Evolutionary conservation across 2,888 invertebrate species (phyloP), one percentile per base, ranked within the genome.

Genomic region (Acleris holmiana): DNA sequence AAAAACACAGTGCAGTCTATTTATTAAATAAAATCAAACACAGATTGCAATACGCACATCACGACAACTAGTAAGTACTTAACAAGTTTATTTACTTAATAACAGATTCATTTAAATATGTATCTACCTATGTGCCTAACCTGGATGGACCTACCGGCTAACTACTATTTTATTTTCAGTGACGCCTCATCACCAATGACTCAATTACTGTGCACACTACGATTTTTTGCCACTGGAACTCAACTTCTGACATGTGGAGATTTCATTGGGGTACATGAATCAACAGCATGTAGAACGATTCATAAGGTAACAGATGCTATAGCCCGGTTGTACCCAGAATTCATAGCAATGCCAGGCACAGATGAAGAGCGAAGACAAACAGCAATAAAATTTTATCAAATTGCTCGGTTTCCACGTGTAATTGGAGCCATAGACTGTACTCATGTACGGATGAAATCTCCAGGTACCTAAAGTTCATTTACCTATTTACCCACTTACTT

Each of bases 341-440:
- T 41, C 41, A 54, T 54, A 4, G 10, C 7, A 2, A 41, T 54
- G 19, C 54, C 54, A 15, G 7, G 5, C 6, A 54, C 54, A n/a
- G 5, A 18, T 7, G 41, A 54, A 15, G 41, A 41, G 6, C 21
- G 35, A 21, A 35, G 23, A 46, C 15, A 46, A 61, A 50, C 61
- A 59, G 40, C 29, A 48, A 5, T 44, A 40, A 35, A 53, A 5
- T 67, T 67, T 44, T 68, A 63, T 23, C 35, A 47, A 18, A 67
- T 68, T 4, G 65, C 68, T 23, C 51, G 58, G 51, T 70, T 68
- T 51, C 61, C 68, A 7, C 23, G 55, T 29, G 59, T 67, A 4
- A 15, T 59, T 23, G 64, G 59, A 7, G 62, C 59, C 25, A 69
- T 69, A 40, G 68, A 69, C 46, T 68, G 68, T 35, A 69, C 68